Evolutionary conservation across 2,888 invertebrate genomes (phyloP).

Genomic region (Trichogramma dendrolimi): DNA sequence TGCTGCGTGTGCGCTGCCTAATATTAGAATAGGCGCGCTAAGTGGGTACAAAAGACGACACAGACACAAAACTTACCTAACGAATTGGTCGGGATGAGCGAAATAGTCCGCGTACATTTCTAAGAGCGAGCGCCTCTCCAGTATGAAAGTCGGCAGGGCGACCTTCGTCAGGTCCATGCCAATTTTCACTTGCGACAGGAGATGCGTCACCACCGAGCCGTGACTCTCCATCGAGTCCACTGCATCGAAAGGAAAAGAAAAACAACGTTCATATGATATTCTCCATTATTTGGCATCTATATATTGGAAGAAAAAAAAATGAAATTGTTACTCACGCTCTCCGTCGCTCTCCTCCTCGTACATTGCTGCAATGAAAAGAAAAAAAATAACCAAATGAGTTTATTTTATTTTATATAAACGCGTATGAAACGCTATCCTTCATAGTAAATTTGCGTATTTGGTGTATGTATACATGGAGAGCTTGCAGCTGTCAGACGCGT

Average conservation of each 20-base stretch:
- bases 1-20: too few species aligned
- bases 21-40: too few species aligned
- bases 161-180: constrained; percentile 99
- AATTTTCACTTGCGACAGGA: constrained; percentile 95
- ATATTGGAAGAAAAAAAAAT: constrained; percentile 3
- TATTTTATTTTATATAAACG: not conserved
- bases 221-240: constrained; percentile 92
- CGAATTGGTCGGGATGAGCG: constrained; percentile 96
- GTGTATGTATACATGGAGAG: too few species aligned
- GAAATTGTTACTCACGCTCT: constrained; percentile 57
- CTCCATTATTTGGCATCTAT: not conserved
- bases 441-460: too few species aligned
- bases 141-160: constrained; percentile 95
- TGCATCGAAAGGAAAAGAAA: constrained; percentile 26
- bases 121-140: constrained; percentile 91
- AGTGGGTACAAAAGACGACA: too few species aligned
- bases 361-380: constrained; percentile 61
- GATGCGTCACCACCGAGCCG: constrained; percentile 94
- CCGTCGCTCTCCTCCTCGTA: constrained; percentile 88
- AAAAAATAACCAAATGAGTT: not conserved
- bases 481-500: too few species aligned
- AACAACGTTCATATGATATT: not conserved
- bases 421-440: too few species aligned
- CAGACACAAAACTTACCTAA: constrained; percentile 59
- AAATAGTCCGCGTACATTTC: constrained; percentile 99